Conservation (phyloP, 2,113 vertebrate genomes). For the Irena cyanogastra region DNA sequence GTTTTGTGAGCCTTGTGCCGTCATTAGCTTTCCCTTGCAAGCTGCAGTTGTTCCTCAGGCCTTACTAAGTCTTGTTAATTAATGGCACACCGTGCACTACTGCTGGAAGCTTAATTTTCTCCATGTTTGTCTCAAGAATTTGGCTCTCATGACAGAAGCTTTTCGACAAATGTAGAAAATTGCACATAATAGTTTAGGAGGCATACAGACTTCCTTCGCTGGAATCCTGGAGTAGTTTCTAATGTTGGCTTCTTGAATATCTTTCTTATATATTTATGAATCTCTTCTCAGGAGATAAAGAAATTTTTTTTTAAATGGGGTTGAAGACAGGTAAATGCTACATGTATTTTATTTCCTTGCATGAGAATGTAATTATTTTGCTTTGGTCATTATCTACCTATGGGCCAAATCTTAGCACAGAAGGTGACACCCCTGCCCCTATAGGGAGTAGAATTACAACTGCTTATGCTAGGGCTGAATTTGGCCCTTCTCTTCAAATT, state of each 20-base stretch:
- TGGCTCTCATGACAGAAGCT: not conserved
- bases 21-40: not conserved
- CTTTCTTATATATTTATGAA: not conserved
- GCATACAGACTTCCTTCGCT: not conserved
- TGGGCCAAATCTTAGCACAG: not conserved
- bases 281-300: not conserved
- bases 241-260: not conserved
- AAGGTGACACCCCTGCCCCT: not conserved
- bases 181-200: not conserved
- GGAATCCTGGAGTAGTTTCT: not conserved
- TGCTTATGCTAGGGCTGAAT: not conserved
- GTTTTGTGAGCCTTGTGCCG: not conserved
- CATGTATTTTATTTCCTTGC: not conserved
- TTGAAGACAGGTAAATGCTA: not conserved
- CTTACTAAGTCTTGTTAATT: not conserved
- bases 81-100: not conserved
- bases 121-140: not conserved
- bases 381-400: not conserved
- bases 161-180: slow-evolving; percentile 16
- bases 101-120: not conserved
- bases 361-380: not conserved
- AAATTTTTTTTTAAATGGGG: not conserved
- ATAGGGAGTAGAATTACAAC: not conserved
- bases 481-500: not conserved
- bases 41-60: not conserved